A percentile compares a stretch with the other conserved stretches of the same genome.
Conservation (phyloP, 2,888 invertebrate genomes). For the Poecilobothrus nobilitatus region DNA sequence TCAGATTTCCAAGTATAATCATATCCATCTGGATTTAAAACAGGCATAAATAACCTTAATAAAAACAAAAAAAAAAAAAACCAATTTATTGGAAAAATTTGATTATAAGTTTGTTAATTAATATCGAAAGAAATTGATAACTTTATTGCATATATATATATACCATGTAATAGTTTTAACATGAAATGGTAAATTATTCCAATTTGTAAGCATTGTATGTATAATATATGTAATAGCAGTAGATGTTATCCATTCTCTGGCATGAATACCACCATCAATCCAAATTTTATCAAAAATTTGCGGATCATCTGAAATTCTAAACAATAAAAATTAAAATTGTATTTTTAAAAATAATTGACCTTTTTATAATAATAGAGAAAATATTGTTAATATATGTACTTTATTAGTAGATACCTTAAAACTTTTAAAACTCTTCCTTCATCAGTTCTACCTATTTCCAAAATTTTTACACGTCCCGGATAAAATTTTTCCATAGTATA, state of each 20-base stretch:
- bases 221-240: slow-evolving; percentile 71
- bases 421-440: background rate
- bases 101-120: background rate
- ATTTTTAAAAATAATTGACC: background rate
- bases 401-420: background rate
- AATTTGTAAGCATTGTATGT: slow-evolving; percentile 58
- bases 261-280: slow-evolving; percentile 74
- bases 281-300: slow-evolving; percentile 57
- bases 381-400: background rate
- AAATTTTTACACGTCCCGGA: background rate
- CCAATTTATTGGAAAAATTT: no score
- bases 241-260: slow-evolving; percentile 76
- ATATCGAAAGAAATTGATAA: no score
- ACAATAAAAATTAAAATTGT: background rate
- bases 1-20: slow-evolving; percentile 70
- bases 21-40: slow-evolving; percentile 79
- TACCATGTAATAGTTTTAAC: slow-evolving; percentile 71
- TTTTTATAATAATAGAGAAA: background rate
- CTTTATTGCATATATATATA: no score
- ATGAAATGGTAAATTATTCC: slow-evolving; percentile 52
- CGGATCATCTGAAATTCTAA: slow-evolving; percentile 59
- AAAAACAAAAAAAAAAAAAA: slow-evolving; percentile 8
- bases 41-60: slow-evolving; percentile 56
- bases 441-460: background rate
- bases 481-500: background rate